phyloP scores from a whole-genome alignment of 2,888 invertebrate genomes.

The Tetanocera ferruginea region DNA sequence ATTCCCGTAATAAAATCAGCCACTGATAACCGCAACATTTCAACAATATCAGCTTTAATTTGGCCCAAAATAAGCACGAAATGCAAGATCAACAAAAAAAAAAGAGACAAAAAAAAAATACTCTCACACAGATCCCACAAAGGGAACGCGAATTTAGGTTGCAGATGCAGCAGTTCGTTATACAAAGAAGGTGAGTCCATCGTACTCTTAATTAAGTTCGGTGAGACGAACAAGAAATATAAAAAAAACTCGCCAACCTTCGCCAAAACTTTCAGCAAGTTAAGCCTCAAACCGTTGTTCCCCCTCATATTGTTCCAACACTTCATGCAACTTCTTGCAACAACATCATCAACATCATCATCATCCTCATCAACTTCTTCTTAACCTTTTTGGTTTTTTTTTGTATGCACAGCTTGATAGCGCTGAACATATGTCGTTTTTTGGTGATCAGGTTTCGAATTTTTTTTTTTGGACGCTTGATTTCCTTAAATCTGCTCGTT shows the following conservation, averaged over 20 bases:
- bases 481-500: not conserved
- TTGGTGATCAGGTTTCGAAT: slow-evolving; percentile 30
- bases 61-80: not conserved
- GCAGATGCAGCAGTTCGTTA: not conserved
- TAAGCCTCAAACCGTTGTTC: not conserved
- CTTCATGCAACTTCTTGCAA: not conserved
- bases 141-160: not conserved
- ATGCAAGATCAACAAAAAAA: not conserved
- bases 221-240: not conserved
- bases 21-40: slow-evolving; percentile 33
- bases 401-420: not conserved
- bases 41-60: slow-evolving; percentile 33
- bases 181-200: not conserved
- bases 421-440: slow-evolving; percentile 27
- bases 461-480: not conserved
- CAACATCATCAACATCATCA: not conserved
- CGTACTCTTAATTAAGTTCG: not conserved
- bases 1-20: slow-evolving; percentile 28
- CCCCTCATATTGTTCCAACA: not conserved
- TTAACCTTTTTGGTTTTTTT: not conserved
- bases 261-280: not conserved
- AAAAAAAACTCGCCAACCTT: slow-evolving; percentile 14
- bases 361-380: not conserved
- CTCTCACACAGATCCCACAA: slow-evolving; percentile 5
- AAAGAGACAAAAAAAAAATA: not conserved